phyloP scores from a whole-genome alignment of 2,888 invertebrate species.

The Hedychridium roseum region DNA sequence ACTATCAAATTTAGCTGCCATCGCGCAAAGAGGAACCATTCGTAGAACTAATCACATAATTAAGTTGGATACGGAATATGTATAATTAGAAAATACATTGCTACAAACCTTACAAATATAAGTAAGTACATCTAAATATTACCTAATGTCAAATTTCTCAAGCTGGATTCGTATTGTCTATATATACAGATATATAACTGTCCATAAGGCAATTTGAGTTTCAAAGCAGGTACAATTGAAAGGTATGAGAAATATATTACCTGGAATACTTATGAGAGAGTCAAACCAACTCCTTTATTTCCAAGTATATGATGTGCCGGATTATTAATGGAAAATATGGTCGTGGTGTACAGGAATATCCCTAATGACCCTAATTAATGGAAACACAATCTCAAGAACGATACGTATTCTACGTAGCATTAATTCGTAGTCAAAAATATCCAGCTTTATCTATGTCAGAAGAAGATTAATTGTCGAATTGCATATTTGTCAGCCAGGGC shows the following conservation, averaged over 20 bases:
- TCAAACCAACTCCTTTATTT: not conserved
- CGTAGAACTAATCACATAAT: conserved; percentile 46
- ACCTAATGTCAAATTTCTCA: conserved; percentile 29
- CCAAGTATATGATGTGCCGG: not conserved
- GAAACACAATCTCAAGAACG: too few relatives aligned
- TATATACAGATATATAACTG: conserved; percentile 56
- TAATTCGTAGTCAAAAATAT: conserved; percentile 14
- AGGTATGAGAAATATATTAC: conserved; percentile 30
- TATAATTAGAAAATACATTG: conserved; percentile 45
- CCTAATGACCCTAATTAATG: too few relatives aligned
- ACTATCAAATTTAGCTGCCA: conserved; percentile 51
- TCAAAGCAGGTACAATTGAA: conserved; percentile 58
- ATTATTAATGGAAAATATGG: not conserved
- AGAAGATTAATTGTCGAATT: too few relatives aligned
- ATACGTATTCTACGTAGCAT: conserved; percentile 1
- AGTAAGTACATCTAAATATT: conserved; percentile 48
- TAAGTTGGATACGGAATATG: conserved; percentile 48
- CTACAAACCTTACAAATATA: conserved; percentile 47
- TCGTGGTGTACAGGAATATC: too few relatives aligned
- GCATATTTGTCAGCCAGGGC: too few relatives aligned
- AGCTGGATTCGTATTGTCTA: conserved; percentile 55
- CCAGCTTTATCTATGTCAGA: conserved; percentile 22
- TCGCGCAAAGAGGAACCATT: conserved; percentile 47
- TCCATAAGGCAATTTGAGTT: conserved; percentile 62
- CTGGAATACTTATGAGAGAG: not conserved